Base-by-base conservation (phyloP, 2,888 invertebrate species). In the Adineta ricciae region DNA sequence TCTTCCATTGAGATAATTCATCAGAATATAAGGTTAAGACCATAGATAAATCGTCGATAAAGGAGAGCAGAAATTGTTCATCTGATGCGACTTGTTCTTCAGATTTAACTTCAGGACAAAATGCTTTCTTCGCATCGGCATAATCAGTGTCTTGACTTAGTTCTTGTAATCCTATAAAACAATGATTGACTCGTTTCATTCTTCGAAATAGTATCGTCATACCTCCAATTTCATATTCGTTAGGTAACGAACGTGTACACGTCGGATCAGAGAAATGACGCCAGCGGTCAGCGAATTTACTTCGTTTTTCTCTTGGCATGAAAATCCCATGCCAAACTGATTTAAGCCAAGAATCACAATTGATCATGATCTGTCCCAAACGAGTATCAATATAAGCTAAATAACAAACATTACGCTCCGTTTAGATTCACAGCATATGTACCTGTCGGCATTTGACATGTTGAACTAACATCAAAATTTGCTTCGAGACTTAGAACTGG, bases 331-430 rank as follows among this genome's bases (percentile, higher is more conserved):
- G 90, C 90, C 90, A 91, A 64, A 91, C 86, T 7, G 88, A 87
- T 86, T 90, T 90, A 88, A 91, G 88, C 89, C 89, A 90, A 87
- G 90, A 90, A 87, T 90, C 90, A 3, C 90, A 89, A 86, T 88
- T 88, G n/a, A 89, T 88, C 85, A 91, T 87, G 7, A 89, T 87
- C 87, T 90, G 90, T 14, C 90, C 90, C 8, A 85, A 36, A 49
- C 83, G 82, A 21, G 86, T 86, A 52, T 86, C 86, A 38, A 86
- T 38, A 73, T 84, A 86, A 72, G 83, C 84, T 41, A 36, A 64
- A 50, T 2, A 1, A 24, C 2, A n/a, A n/a, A 32, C 14, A 83
- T 3, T 14, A 4, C 2, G n/a, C n/a, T n/a, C n/a, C n/a, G n/a
- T n/a, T 8, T 21, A 90, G 88, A 36, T 88, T 87, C 0, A 90